phyloP scores from a whole-genome alignment of 2,888 invertebrate genomes.

The Germaria angustata region DNA sequence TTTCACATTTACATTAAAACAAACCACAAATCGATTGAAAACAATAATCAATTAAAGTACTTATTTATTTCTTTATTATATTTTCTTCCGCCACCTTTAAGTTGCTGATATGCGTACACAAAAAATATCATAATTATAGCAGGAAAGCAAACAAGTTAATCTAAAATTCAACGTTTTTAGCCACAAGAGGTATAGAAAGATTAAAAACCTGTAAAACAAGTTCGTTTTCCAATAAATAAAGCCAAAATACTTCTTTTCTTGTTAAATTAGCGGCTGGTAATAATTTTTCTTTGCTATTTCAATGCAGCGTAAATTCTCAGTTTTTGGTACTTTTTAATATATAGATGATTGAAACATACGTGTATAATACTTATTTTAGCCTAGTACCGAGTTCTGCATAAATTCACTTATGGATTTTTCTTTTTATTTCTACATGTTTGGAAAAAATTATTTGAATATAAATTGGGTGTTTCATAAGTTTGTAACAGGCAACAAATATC shows the following conservation, averaged over 20 bases:
- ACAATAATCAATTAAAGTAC: background rate
- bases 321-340: too few relatives aligned
- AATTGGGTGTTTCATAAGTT: too few relatives aligned
- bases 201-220: constrained; percentile 59
- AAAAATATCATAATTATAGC: constrained; percentile 22
- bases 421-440: too few relatives aligned
- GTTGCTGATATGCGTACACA: constrained; percentile 6
- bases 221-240: constrained; percentile 51
- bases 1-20: background rate
- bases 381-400: too few relatives aligned
- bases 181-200: constrained; percentile 33
- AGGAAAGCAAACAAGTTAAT: background rate
- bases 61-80: too few relatives aligned
- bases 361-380: too few relatives aligned
- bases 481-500: too few relatives aligned
- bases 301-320: background rate
- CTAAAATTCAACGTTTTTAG: constrained; percentile 22
- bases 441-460: too few relatives aligned
- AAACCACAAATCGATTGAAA: background rate
- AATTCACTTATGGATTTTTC: too few relatives aligned
- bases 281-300: background rate
- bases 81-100: constrained; percentile 22
- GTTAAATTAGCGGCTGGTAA: background rate
- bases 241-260: background rate
- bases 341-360: too few relatives aligned